Percentiles rank a stretch among this genome's conserved stretches.
Evolutionary conservation across 37 sponge, comb jelly and placozoan species (phyloP).

Genomic region (Spongilla lacustris): DNA sequence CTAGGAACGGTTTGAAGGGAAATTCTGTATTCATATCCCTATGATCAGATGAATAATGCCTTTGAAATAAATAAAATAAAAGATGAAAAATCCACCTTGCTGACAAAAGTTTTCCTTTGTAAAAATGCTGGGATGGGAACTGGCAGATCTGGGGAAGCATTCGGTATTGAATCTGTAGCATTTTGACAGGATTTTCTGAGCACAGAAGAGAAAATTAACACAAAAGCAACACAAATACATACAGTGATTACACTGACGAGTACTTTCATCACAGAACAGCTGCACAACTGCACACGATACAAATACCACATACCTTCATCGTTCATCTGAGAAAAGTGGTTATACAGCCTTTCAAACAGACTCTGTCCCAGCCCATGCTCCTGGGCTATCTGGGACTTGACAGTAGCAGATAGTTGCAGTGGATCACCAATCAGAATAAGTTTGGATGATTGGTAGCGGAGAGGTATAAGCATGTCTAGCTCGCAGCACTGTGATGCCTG

Average conservation of each 20-base stretch:
- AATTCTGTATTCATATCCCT: not conserved
- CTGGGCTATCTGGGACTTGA: constrained; percentile 62
- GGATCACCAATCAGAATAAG: constrained; percentile 92
- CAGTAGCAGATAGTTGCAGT: constrained; percentile 82
- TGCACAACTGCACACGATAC: too few relatives aligned
- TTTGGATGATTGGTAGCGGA: constrained; percentile 68
- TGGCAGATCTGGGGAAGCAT: constrained; percentile 81
- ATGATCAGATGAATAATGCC: not conserved
- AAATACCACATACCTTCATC: too few relatives aligned
- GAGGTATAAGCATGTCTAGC: constrained; percentile 76
- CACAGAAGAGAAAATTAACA: not conserved
- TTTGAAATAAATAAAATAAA: not conserved
- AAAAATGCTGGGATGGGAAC: constrained; percentile 81
- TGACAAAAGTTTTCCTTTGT: constrained; percentile 49
- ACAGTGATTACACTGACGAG: not conserved
- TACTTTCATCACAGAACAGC: too few relatives aligned
- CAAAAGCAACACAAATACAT: not conserved
- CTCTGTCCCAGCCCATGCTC: constrained; percentile 56
- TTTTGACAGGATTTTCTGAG: constrained; percentile 55
- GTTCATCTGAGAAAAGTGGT: constrained; percentile 25
- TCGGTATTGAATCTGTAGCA: constrained; percentile 77
- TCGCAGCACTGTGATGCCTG: constrained; percentile 86
- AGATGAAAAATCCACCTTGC: constrained; percentile 19
- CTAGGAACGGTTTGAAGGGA: constrained; percentile 24
- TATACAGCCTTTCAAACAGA: constrained; percentile 73